Base-by-base conservation (phyloP, 2,888 invertebrate species). In the Athalia rosae region DNA sequence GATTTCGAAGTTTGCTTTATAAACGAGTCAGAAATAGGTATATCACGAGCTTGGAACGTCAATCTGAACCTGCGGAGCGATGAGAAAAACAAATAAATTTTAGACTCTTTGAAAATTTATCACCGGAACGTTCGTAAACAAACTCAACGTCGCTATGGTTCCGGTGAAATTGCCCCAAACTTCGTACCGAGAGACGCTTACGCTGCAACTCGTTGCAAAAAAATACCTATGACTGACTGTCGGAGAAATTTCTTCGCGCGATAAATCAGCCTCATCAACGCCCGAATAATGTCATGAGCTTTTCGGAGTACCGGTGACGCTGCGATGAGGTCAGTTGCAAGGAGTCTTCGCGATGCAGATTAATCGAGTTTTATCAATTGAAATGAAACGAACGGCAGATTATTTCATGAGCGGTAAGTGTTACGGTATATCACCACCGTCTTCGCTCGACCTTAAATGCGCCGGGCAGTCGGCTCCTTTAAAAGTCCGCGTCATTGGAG, bases 211-310 rank as follows among this genome's bases (percentile, higher is more conserved):
- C 58, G 45, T 45, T 41, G 43, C 47, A 8, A n/a, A 67, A 67
- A 41, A 8, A 28, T 58, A 8, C n/a, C 4, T 45, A 45, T 71
- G n/a, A n/a, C 45, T 58, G 45, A 71, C 50, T 13, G 56, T 79
- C 79, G 63, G 79, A 80, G 79, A 81, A 82, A 82, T 84, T 79
- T 80, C 80, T 79, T 2, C 2, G 28, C 28, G 79, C 82, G 83
- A 84, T 84, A 84, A 81, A 84, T 84, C 84, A 83, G 82, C 81
- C 82, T 83, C 82, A 80, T 83, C 82, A 82, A 82, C 53, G 47
- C 80, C 79, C 78, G 79, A 80, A 82, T 83, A 79, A 81, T 78
- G 76, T 80, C 82, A 82, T 81, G 80, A 83, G 81, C 82, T 82
- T 80, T 79, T 81, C 80, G 79, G 80, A 84, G 82, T 81, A 79